phyloP scores from a whole-genome alignment of 2,113 vertebrate species.

The Ctenomys sociabilis region DNA sequence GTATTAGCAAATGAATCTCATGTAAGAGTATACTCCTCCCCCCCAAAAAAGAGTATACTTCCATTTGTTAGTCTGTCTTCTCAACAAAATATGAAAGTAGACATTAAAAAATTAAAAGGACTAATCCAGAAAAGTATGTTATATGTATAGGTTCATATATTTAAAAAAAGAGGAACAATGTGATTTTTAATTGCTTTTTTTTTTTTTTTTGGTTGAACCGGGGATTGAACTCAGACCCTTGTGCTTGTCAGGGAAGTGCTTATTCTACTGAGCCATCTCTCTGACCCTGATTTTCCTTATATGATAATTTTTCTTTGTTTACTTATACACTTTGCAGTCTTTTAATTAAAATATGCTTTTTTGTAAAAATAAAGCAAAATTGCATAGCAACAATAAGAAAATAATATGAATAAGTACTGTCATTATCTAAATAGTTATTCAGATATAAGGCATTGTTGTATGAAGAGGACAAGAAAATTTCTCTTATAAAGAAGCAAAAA shows the following conservation, averaged over 20 bases:
- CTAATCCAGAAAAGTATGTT: constrained; percentile 28
- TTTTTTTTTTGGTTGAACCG: too few species aligned
- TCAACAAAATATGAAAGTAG: background rate
- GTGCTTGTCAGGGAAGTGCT: too few species aligned
- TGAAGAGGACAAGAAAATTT: background rate
- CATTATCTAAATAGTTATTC: background rate
- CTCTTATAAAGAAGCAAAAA: background rate
- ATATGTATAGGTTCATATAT: background rate
- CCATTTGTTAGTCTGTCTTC: background rate
- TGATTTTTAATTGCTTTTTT: background rate
- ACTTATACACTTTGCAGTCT: constrained; percentile 59
- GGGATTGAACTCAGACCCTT: too few species aligned
- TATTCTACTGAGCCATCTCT: too few species aligned
- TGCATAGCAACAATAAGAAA: background rate
- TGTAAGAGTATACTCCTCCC: background rate
- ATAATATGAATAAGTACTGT: background rate
- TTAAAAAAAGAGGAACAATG: constrained; percentile 37
- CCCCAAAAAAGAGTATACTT: background rate
- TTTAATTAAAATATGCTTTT: constrained; percentile 55
- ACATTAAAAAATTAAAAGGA: background rate
- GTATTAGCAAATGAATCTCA: background rate
- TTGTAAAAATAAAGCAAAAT: background rate
- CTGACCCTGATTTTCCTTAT: constrained; percentile 33
- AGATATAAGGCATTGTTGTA: background rate
- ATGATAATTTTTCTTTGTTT: constrained; percentile 53